These are phyloP conservation scores for Choristoneura rosaceana DNA, from an alignment of 2,888 invertebrate species.

Conservation along the genomic window DNA sequence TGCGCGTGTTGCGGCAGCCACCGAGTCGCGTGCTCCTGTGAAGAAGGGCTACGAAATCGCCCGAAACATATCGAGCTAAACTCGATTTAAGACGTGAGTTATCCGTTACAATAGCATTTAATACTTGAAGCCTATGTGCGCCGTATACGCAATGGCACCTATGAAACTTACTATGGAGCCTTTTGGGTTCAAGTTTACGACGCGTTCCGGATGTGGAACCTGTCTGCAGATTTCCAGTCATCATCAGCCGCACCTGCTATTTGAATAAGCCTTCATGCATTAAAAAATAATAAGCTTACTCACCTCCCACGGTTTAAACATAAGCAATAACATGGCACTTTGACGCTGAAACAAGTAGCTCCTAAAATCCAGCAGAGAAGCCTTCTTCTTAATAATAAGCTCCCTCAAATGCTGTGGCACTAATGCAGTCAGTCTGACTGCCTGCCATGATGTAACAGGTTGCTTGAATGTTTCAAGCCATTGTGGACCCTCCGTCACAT, in stretches of 20 bases:
- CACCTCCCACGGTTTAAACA: conserved; percentile 93
- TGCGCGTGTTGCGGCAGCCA: too few relatives aligned
- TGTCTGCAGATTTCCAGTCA: neutral
- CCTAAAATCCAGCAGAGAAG: conserved; percentile 94
- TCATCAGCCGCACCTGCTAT: neutral
- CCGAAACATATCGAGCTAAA: too few relatives aligned
- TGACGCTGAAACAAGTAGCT: conserved; percentile 97
- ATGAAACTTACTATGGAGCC: too few relatives aligned
- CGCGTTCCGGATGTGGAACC: neutral
- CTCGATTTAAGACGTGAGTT: too few relatives aligned
- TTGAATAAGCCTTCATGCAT: neutral
- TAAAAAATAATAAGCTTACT: conserved; percentile 49
- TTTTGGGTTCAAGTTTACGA: too few relatives aligned
- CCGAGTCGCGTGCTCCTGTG: too few relatives aligned
- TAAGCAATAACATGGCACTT: conserved; percentile 92
- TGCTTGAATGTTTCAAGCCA: conserved; percentile 94
- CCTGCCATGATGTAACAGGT: conserved; percentile 93
- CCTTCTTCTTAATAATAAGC: conserved; percentile 79
- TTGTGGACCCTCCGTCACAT: conserved; percentile 92
- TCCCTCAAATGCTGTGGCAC: conserved; percentile 85
- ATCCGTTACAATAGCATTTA: too few relatives aligned
- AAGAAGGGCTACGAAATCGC: too few relatives aligned
- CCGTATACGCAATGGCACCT: too few relatives aligned
- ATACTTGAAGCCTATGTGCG: too few relatives aligned
- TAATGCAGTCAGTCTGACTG: conserved; percentile 88